Evolutionary conservation across 1,140 invertebrate species (phyloP).

Genomic region (Teleogryllus occipitalis): DNA sequence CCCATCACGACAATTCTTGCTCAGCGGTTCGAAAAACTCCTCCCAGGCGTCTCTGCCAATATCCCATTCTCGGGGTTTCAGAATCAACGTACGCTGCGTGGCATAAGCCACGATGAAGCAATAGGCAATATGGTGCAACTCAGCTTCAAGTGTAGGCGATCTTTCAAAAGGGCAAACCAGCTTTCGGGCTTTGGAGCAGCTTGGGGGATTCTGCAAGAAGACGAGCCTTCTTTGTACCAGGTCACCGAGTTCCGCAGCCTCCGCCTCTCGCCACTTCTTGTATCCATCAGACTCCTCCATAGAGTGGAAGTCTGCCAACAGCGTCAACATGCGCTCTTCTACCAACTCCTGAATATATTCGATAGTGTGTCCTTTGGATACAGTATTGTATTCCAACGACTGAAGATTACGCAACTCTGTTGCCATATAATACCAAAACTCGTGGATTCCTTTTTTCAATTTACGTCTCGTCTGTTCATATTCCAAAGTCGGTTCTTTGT

Average conservation of each 20-base stretch:
- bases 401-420: constrained; percentile 64
- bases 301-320: constrained; percentile 61
- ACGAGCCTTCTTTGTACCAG: constrained; percentile 73
- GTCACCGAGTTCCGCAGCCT: constrained; percentile 67
- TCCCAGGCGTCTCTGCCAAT: constrained; percentile 93
- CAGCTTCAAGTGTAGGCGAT: constrained; percentile 91
- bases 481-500: constrained; percentile 55
- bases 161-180: constrained; percentile 94
- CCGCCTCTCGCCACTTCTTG: constrained; percentile 68
- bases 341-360: constrained; percentile 52
- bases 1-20: constrained; percentile 69
- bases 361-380: constrained; percentile 53
- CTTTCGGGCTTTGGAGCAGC: constrained; percentile 81
- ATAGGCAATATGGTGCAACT: constrained; percentile 95
- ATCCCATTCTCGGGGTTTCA: constrained; percentile 92
- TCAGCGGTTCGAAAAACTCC: constrained; percentile 86
- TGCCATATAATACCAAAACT: constrained; percentile 55
- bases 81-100: constrained; percentile 83
- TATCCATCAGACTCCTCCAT: constrained; percentile 69
- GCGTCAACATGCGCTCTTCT: constrained; percentile 32
- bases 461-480: constrained; percentile 75
- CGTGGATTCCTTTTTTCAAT: constrained; percentile 66
- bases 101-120: constrained; percentile 95
- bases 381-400: constrained; percentile 45
- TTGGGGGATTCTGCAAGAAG: constrained; percentile 79